Conservation (phyloP, 1,140 invertebrate species). For the Phymastichus coffea region DNA sequence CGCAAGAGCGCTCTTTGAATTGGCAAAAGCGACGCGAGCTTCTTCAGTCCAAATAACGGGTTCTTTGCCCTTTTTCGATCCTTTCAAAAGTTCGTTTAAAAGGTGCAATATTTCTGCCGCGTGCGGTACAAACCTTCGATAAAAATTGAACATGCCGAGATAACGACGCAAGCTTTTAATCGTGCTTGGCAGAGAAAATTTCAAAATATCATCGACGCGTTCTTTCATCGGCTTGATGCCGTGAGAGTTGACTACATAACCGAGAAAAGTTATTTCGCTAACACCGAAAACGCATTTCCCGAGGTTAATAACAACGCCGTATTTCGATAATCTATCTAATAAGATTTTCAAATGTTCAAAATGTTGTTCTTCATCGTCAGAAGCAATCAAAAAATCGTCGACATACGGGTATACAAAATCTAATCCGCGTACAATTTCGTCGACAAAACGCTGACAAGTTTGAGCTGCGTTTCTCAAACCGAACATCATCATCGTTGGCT, state of each 20-base stretch:
- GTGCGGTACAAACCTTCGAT: no score
- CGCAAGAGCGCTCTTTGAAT: slow-evolving; percentile 37
- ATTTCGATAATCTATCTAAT: neutral
- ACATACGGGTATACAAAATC: no score
- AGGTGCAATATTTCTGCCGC: neutral
- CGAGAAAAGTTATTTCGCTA: neutral
- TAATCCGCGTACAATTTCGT: no score
- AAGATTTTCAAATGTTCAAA: neutral
- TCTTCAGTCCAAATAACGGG: slow-evolving; percentile 13
- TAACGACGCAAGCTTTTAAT: no score
- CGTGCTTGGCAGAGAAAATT: slow-evolving; percentile 24
- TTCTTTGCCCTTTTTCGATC: neutral
- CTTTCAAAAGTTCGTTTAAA: no score
- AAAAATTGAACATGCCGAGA: no score
- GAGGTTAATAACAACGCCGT: slow-evolving; percentile 9
- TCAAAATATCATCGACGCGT: slow-evolving; percentile 10
- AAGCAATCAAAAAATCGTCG: no score
- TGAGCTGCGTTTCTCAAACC: no score
- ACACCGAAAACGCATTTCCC: slow-evolving; percentile 36
- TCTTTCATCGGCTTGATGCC: slow-evolving; percentile 2
- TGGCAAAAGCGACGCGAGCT: slow-evolving; percentile 26
- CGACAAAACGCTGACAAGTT: no score
- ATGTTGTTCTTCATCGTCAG: slow-evolving; percentile 22
- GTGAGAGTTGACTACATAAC: slow-evolving; percentile 16
- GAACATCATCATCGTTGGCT: slow-evolving; percentile 31